Evolutionary conservation across 2,888 invertebrate genomes (phyloP).

Genomic region (Belgica antarctica): DNA sequence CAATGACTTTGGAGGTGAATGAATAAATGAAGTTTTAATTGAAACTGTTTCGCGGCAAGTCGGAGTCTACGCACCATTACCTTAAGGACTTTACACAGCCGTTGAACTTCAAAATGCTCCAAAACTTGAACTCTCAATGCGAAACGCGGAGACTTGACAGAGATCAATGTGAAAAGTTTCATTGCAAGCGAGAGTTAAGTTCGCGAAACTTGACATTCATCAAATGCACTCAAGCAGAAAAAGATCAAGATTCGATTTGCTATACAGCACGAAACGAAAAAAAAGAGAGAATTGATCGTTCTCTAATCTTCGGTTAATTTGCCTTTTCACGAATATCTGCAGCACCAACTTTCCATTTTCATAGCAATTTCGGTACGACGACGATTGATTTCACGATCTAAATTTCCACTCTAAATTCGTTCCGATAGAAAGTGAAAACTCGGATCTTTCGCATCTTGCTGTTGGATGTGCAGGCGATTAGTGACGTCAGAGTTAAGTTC

Average conservation of each 20-base stretch:
- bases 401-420: background rate
- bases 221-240: background rate
- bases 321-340: background rate
- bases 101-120: no score
- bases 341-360: background rate
- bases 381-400: background rate
- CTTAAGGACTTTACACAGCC: no score
- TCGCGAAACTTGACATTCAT: background rate
- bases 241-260: background rate
- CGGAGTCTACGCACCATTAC: no score
- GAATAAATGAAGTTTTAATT: background rate
- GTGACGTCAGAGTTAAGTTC: constrained; percentile 12
- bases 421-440: constrained; percentile 14
- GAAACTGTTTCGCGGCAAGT: no score
- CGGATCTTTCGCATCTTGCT: background rate
- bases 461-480: no score
- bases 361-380: background rate
- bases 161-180: no score
- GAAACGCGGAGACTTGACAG: no score
- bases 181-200: constrained; percentile 1
- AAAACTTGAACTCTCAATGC: no score
- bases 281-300: background rate
- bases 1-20: constrained; percentile 11
- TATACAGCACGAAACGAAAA: no score
- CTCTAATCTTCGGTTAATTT: background rate